These are phyloP conservation scores for Coenonympha glycerion DNA, from an alignment of 2,888 invertebrate species.

Conservation along the genomic window DNA sequence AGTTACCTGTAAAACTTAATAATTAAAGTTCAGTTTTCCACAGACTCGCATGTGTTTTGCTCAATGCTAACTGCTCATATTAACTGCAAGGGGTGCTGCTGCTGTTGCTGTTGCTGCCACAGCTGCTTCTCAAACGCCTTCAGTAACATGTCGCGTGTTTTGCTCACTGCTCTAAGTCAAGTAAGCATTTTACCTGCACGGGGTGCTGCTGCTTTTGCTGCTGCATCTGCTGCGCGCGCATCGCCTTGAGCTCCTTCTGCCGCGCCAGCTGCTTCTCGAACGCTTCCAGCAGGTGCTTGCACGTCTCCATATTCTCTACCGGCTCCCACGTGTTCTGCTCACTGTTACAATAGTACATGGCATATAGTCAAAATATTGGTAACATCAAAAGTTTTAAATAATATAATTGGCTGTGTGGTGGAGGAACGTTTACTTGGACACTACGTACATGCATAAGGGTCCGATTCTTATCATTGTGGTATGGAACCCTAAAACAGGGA, in stretches of 20 bases:
- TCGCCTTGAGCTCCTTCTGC: slow-evolving; percentile 82
- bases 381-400: not conserved
- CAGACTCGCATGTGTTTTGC: too few relatives aligned
- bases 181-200: slow-evolving; percentile 47
- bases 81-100: slow-evolving; percentile 62
- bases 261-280: slow-evolving; percentile 87
- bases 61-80: too few relatives aligned
- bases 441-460: too few relatives aligned
- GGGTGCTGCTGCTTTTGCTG: slow-evolving; percentile 60
- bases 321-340: slow-evolving; percentile 92
- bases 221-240: slow-evolving; percentile 56
- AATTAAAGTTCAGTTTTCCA: too few relatives aligned
- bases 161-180: too few relatives aligned
- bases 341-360: slow-evolving; percentile 52
- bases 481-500: too few relatives aligned
- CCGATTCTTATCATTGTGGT: too few relatives aligned
- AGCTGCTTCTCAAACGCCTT: slow-evolving; percentile 88
- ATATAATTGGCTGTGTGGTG: too few relatives aligned
- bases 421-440: too few relatives aligned
- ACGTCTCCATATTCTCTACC: slow-evolving; percentile 83
- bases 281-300: slow-evolving; percentile 84
- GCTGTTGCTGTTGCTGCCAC: slow-evolving; percentile 77
- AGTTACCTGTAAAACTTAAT: too few relatives aligned
- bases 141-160: slow-evolving; percentile 87
- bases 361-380: not conserved